Conservation (phyloP, 2,797 vertebrate species). For the Tinamus major region DNA sequence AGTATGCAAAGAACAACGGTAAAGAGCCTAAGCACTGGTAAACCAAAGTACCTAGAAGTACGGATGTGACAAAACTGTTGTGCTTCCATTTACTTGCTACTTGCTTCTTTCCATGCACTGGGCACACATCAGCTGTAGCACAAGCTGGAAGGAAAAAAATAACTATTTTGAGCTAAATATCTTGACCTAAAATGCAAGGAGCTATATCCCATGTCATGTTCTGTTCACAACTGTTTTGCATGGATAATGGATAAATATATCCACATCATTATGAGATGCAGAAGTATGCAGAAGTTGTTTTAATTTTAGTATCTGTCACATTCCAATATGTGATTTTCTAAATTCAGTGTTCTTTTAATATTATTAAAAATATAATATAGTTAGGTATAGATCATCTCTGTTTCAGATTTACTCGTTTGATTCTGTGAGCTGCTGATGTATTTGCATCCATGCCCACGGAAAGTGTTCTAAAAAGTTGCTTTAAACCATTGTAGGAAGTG, state of each 20-base stretch:
- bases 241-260: neutral
- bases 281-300: neutral
- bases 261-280: neutral
- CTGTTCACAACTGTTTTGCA: neutral
- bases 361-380: neutral
- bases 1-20: neutral
- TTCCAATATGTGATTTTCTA: conserved; percentile 4
- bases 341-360: neutral
- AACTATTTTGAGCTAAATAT: neutral
- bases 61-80: neutral
- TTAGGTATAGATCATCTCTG: neutral
- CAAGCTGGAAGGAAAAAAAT: neutral
- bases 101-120: neutral
- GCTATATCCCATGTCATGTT: fast-evolving
- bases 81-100: neutral
- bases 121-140: neutral
- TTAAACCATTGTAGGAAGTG: conserved; percentile 47
- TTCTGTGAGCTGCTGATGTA: neutral
- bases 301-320: neutral
- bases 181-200: neutral
- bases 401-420: neutral
- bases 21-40: neutral
- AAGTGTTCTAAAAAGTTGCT: conserved; percentile 36
- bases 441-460: neutral
- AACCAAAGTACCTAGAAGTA: neutral